Evolutionary conservation across 1,140 invertebrate genomes (phyloP).

Genomic region (Eupeodes corollae): DNA sequence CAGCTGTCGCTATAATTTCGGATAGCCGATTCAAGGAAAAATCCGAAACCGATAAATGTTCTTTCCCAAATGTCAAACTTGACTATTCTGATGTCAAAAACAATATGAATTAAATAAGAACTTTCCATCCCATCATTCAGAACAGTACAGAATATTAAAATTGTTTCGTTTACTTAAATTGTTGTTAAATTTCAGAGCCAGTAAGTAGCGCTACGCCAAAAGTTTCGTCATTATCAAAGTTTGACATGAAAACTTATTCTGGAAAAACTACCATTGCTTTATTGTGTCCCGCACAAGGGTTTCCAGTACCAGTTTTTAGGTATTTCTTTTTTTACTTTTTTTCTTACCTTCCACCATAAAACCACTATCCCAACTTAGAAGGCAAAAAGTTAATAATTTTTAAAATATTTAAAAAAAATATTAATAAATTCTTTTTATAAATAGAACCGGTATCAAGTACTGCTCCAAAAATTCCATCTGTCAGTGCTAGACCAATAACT

Average conservation of each 20-base stretch:
- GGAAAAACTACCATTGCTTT: constrained; percentile 24
- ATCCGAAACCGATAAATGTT: no score
- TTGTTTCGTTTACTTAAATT: no score
- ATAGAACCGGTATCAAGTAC: constrained; percentile 43
- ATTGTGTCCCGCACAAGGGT: constrained; percentile 54
- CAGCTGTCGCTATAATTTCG: no score
- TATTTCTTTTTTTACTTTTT: constrained; percentile 14
- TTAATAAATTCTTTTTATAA: neutral
- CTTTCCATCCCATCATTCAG: no score
- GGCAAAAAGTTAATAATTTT: neutral
- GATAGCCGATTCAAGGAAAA: no score
- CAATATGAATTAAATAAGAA: no score
- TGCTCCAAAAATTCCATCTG: constrained; percentile 41
- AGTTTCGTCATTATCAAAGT: constrained; percentile 7
- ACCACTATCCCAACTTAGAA: constrained; percentile 20
- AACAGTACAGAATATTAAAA: no score
- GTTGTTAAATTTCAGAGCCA: constrained; percentile 23
- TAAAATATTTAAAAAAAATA: neutral
- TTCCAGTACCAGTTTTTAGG: constrained; percentile 56
- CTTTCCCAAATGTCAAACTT: no score
- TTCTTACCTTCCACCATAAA: no score
- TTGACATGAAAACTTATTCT: constrained; percentile 8
- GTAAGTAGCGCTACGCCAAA: constrained; percentile 11
- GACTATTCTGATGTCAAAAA: no score
- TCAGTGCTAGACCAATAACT: constrained; percentile 26